A percentile compares a stretch with the other conserved stretches of the same genome.
Conservation (phyloP, 2,113 vertebrate genomes). For the Festucalex cinctus region DNA sequence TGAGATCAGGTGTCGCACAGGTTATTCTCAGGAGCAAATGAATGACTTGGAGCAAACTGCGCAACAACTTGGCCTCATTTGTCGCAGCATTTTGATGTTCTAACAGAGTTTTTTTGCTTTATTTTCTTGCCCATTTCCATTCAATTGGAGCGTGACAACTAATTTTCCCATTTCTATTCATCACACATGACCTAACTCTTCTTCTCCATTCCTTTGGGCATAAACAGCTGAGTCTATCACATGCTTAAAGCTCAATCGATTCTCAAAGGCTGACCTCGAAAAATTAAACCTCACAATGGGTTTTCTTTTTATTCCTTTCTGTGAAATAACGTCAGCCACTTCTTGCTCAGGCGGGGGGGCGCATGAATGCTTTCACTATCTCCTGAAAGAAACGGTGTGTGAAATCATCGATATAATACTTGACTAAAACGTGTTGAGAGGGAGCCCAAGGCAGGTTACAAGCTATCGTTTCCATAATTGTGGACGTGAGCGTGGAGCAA, state of each 20-base stretch:
- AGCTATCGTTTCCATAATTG: background rate
- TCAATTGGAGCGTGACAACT: background rate
- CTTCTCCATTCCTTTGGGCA: background rate
- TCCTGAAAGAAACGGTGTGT: background rate
- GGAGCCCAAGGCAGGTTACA: background rate
- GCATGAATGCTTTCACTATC: background rate
- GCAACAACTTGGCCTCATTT: background rate
- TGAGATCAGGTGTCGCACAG: background rate
- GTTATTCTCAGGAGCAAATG: background rate
- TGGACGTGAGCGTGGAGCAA: background rate
- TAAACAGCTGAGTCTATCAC: constrained; percentile 15
- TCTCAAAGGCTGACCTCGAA: constrained; percentile 3
- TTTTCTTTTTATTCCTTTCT: constrained; percentile 6
- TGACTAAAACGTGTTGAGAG: background rate
- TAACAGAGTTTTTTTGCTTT: background rate
- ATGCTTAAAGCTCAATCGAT: constrained; percentile 8
- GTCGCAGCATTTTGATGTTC: background rate
- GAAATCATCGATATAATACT: background rate
- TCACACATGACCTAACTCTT: background rate
- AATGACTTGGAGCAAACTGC: background rate
- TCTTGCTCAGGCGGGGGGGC: background rate
- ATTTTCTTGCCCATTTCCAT: background rate
- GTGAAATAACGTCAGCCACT: background rate
- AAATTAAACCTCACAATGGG: constrained; percentile 6
- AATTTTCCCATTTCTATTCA: constrained; percentile 7